A percentile compares a stretch with the other conserved stretches of the same genome.
Evolutionary conservation across 1,140 invertebrate genomes (phyloP).

Genomic region (Trypoxylus dichotomus): DNA sequence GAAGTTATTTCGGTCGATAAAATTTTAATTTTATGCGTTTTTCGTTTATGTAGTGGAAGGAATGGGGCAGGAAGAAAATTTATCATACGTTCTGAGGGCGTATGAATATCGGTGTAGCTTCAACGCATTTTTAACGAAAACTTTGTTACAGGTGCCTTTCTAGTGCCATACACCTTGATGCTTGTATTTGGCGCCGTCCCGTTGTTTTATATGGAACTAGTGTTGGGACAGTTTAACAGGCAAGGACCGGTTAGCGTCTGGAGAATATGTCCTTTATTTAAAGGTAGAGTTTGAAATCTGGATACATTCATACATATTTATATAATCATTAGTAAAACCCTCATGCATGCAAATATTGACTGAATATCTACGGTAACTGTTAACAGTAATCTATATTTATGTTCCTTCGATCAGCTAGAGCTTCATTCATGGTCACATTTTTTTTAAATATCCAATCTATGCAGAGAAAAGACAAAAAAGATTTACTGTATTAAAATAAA

Average conservation of each 20-base stretch:
- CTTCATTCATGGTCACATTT: too few relatives aligned
- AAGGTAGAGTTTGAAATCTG: conserved; percentile 71
- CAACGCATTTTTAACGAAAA: not conserved
- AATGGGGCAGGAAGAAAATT: not conserved
- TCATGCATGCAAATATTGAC: too few relatives aligned
- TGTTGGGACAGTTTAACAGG: conserved; percentile 78
- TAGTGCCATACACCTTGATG: conserved; percentile 71
- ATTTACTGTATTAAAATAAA: too few relatives aligned
- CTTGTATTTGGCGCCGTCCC: conserved; percentile 79
- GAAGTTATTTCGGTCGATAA: conserved; percentile 2
- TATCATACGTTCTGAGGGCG: not conserved
- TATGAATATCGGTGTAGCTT: not conserved
- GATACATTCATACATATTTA: too few relatives aligned
- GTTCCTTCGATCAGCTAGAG: too few relatives aligned
- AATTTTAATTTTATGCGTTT: conserved; percentile 6
- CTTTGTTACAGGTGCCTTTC: conserved; percentile 61
- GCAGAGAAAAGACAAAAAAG: too few relatives aligned
- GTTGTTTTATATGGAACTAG: conserved; percentile 84
- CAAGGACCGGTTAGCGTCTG: conserved; percentile 80
- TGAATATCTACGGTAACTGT: too few relatives aligned
- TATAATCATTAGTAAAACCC: too few relatives aligned
- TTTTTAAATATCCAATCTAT: too few relatives aligned
- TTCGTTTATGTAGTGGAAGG: not conserved
- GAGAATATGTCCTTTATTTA: conserved; percentile 85
- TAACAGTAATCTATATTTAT: too few relatives aligned